A percentile compares a stretch with the other conserved stretches of the same genome.
phyloP scores from a whole-genome alignment of 2,113 vertebrate genomes.

The Columba livia region DNA sequence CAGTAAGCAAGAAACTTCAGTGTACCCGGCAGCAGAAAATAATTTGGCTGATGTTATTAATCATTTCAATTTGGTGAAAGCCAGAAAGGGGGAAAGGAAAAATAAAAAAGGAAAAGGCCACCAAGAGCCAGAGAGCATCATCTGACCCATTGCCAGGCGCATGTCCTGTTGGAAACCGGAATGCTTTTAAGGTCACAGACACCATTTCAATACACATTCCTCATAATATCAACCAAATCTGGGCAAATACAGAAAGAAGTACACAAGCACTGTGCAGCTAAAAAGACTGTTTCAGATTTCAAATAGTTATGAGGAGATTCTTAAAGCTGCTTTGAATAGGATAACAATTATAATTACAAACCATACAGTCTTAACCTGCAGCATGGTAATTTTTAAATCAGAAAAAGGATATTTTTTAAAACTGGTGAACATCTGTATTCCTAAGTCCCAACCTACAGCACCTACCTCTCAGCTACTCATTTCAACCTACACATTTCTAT shows the following conservation, averaged over 20 bases:
- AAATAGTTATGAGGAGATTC: not conserved
- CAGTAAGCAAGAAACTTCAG: not conserved
- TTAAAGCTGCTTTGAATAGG: not conserved
- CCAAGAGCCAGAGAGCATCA: not conserved
- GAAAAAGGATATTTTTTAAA: conserved; percentile 22
- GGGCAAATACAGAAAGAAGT: not conserved
- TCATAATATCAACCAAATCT: not conserved
- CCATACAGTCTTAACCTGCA: not conserved
- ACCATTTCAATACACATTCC: not conserved
- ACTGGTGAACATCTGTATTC: conserved; percentile 58
- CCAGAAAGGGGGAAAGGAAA: not conserved
- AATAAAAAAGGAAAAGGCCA: not conserved
- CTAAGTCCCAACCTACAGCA: conserved; percentile 28
- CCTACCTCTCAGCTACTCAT: conserved; percentile 47
- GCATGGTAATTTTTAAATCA: conserved; percentile 36
- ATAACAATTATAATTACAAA: conserved; percentile 22
- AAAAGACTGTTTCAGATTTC: not conserved
- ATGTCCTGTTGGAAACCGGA: not conserved
- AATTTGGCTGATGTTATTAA: not conserved
- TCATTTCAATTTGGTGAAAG: not conserved
- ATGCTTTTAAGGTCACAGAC: not conserved
- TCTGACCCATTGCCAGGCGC: not conserved
- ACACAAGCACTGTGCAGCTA: not conserved
- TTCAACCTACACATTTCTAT: conserved; percentile 62
- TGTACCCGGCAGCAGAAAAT: not conserved